phyloP scores from a whole-genome alignment of 2,113 vertebrate species.

The Plecotus auritus region DNA sequence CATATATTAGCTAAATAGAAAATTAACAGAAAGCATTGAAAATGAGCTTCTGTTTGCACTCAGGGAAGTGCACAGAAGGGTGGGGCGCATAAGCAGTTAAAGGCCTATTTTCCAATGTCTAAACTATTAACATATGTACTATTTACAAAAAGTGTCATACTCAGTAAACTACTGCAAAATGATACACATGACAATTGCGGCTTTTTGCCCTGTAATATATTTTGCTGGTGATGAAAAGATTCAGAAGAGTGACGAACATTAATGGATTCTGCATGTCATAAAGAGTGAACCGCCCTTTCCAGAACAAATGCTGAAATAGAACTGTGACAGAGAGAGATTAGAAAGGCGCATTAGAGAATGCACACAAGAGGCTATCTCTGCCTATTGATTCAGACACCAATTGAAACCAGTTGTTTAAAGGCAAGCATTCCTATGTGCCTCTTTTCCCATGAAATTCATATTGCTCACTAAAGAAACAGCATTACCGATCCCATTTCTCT shows the following conservation, averaged over 20 bases:
- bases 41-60: background rate
- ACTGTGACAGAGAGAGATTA: slow-evolving; percentile 39
- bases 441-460: background rate
- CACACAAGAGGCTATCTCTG: slow-evolving; percentile 18
- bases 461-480: background rate
- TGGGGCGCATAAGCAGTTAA: background rate
- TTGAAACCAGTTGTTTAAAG: background rate
- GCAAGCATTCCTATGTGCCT: background rate
- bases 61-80: background rate
- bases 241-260: slow-evolving; percentile 65
- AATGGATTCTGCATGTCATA: slow-evolving; percentile 73
- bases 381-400: background rate
- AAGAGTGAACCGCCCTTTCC: slow-evolving; percentile 67
- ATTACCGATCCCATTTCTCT: background rate
- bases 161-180: slow-evolving; percentile 30
- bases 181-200: slow-evolving; percentile 49
- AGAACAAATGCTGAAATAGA: slow-evolving; percentile 62
- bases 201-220: slow-evolving; percentile 63
- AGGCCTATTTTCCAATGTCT: slow-evolving; percentile 47
- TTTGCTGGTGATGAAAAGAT: slow-evolving; percentile 72
- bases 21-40: slow-evolving; percentile 57
- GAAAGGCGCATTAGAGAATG: slow-evolving; percentile 14
- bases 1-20: slow-evolving; percentile 43
- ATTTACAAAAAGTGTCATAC: slow-evolving; percentile 20
- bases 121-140: slow-evolving; percentile 1